Base-by-base conservation (phyloP, 1,140 invertebrate genomes). In the Hestina assimilis region DNA sequence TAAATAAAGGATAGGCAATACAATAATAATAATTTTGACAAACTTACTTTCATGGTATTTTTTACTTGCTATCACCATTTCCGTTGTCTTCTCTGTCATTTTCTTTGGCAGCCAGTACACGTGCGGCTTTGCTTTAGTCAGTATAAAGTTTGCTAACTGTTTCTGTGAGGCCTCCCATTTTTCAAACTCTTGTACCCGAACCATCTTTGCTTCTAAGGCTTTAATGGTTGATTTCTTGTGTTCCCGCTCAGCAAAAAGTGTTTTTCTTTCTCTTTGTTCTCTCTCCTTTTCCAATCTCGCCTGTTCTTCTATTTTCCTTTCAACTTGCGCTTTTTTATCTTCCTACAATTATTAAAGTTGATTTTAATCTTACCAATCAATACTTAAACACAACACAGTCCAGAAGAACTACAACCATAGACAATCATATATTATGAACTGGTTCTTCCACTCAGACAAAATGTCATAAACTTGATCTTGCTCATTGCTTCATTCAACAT, bases 271-370 rank as follows among this genome's bases (percentile, higher is more conserved):
- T 68, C 93, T 93, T 74, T 94, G 93, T 20, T 98, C 89, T 69
- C 95, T 92, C 72, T 96, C 96, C 67, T 95, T 96, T 81, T 99
- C 96, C 75, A 94, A 91, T 45, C 94, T 91, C 35, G 96, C 95
- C 74, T 96, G 95, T 73, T 97, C 95, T 80, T 99, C 97, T 23
- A 99, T 92, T 84, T 98, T 97, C 56, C 95, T 93, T 83, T 99
- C 97, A 21, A 99, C 95, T 89, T 96, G 93, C 7, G 95, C 95
- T 75, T 90, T 91, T 54, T 85, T 88, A 1, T 87, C 84, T 68
- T 87, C 84, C 84, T 87, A 59, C 71, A 46, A 38, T 19, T 38
- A 19, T 8, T 26, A 26, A 28, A 28, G n/a, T 28, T 28, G 7
- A 8, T n/a, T 28, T 2, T 28, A 8, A 2, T 28, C n/a, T 28